Conservation (phyloP, 2,888 invertebrate species). For the Trypoxylon attenuatum region DNA sequence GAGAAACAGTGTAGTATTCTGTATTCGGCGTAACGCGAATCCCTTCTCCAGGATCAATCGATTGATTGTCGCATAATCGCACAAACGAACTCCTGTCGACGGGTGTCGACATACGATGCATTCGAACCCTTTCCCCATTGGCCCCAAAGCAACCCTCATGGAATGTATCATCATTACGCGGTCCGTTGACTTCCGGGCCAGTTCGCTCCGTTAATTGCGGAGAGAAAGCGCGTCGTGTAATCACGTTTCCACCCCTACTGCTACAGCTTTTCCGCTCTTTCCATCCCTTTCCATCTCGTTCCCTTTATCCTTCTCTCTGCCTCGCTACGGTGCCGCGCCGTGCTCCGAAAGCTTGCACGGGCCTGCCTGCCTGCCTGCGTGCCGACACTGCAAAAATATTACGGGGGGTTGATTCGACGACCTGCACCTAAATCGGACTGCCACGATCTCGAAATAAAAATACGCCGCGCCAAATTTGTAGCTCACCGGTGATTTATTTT, state of each 20-base stretch:
- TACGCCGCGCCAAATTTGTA: constrained; percentile 35
- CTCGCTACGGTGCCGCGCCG: neutral
- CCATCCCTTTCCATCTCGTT: neutral
- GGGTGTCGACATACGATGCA: constrained; percentile 20
- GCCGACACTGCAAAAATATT: constrained; percentile 54
- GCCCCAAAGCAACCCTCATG: constrained; percentile 40
- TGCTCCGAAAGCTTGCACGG: neutral
- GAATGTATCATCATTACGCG: constrained; percentile 66
- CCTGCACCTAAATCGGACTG: constrained; percentile 35
- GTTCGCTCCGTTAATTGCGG: constrained; percentile 62
- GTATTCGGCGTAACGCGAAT: too few relatives aligned
- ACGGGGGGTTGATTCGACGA: constrained; percentile 42
- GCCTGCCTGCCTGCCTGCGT: constrained; percentile 17
- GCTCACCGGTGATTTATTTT: constrained; percentile 32
- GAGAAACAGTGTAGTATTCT: too few relatives aligned
- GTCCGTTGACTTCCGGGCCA: constrained; percentile 55
- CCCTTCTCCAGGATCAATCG: constrained; percentile 43
- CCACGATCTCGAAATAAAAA: constrained; percentile 30
- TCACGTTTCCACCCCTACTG: constrained; percentile 49
- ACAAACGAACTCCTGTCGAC: constrained; percentile 47
- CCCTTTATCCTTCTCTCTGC: neutral
- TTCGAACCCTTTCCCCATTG: constrained; percentile 36
- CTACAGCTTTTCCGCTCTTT: neutral
- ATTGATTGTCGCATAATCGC: constrained; percentile 39
- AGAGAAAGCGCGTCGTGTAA: constrained; percentile 58